Evolutionary conservation across 2,113 vertebrate genomes (phyloP).

Genomic region (Leuciscus idus): DNA sequence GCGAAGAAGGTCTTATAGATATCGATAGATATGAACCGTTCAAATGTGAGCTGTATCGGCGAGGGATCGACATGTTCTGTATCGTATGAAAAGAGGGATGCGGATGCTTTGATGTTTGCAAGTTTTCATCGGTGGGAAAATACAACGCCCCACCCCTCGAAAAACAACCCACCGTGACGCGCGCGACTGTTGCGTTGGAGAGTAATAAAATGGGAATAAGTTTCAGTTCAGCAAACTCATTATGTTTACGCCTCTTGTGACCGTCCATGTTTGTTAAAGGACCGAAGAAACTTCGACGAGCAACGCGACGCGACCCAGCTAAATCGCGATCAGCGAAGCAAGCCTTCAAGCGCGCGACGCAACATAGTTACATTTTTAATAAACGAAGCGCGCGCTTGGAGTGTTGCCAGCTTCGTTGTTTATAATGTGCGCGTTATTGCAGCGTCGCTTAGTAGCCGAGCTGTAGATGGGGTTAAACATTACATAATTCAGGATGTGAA

Average conservation of each 20-base stretch:
- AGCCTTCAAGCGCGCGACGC: background rate
- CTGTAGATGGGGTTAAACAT: conserved; percentile 3
- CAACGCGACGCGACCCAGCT: background rate
- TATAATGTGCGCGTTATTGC: background rate
- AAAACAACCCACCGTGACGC: conserved; percentile 69
- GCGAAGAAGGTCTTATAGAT: no score
- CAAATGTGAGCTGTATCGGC: background rate
- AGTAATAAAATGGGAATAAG: conserved; percentile 62
- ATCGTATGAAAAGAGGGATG: background rate
- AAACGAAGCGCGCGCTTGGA: background rate
- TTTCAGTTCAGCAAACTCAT: background rate
- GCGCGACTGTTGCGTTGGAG: conserved; percentile 61
- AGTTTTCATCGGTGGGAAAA: conserved; percentile 68
- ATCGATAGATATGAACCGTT: background rate
- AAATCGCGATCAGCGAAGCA: background rate
- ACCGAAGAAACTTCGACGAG: background rate
- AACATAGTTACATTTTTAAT: background rate
- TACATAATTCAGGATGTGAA: conserved; percentile 23
- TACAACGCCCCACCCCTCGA: conserved; percentile 77
- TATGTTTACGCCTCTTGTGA: background rate
- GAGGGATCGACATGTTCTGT: background rate
- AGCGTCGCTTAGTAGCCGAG: background rate
- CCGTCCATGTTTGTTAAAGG: conserved; percentile 18
- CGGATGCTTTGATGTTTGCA: conserved; percentile 15
- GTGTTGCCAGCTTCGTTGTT: background rate